Conservation (phyloP, 2,888 invertebrate genomes). For the Euphydryas editha region DNA sequence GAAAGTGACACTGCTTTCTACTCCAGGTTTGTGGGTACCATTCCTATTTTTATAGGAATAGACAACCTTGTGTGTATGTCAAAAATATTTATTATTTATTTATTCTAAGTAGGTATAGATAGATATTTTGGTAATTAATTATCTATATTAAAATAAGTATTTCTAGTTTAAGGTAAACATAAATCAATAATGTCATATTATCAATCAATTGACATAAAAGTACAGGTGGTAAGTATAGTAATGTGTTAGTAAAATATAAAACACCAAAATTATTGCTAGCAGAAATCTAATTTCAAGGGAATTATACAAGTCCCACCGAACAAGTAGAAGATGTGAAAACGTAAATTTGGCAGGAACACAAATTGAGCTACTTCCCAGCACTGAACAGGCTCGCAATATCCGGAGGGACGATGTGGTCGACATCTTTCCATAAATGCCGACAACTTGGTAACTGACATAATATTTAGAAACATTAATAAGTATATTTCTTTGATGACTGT, state of each 20-base stretch:
- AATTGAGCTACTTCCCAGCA: conserved; percentile 30
- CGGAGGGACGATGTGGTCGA: conserved; percentile 32
- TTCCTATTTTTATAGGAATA: too few relatives aligned
- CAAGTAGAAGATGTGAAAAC: conserved; percentile 20
- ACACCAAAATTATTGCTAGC: not conserved
- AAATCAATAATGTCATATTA: too few relatives aligned
- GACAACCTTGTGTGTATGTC: too few relatives aligned
- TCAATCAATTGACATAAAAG: not conserved
- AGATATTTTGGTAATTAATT: too few relatives aligned
- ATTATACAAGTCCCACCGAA: conserved; percentile 9
- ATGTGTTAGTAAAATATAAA: not conserved
- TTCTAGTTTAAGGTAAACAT: too few relatives aligned
- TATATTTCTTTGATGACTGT: too few relatives aligned
- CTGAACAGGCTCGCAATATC: conserved; percentile 34
- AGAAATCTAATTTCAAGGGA: conserved; percentile 6
- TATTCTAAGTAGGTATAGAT: too few relatives aligned
- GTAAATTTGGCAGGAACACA: conserved; percentile 30
- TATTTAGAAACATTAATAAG: conserved; percentile 13
- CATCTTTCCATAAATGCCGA: not conserved
- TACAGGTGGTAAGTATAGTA: not conserved
- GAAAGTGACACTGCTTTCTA: too few relatives aligned
- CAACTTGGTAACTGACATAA: conserved; percentile 27
- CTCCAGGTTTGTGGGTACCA: too few relatives aligned
- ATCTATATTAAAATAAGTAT: too few relatives aligned
- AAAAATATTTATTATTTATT: too few relatives aligned